Percentiles rank a stretch among this genome's conserved stretches.
phyloP scores from a whole-genome alignment of 1,140 invertebrate species.

The Lineus longissimus region DNA sequence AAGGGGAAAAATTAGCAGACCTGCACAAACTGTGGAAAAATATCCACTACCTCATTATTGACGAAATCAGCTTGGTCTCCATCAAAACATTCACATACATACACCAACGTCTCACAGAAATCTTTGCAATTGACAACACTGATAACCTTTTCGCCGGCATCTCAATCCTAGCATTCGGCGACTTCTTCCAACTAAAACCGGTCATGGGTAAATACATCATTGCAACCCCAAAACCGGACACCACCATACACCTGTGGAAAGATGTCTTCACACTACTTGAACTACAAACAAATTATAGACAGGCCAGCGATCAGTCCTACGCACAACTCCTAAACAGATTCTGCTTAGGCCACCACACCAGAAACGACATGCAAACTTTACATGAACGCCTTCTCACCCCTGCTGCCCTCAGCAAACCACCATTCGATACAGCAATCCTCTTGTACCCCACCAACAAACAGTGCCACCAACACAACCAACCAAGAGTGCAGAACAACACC shows the following conservation, averaged over 20 bases:
- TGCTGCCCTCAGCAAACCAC: neutral
- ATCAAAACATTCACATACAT: neutral
- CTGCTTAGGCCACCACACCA: neutral
- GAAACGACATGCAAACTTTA: neutral
- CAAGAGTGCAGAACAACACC: neutral
- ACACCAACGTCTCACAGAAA: too few species aligned
- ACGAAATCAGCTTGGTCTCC: slow-evolving; percentile 1
- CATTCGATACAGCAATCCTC: neutral
- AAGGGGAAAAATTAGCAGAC: too few species aligned
- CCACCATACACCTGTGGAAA: too few species aligned
- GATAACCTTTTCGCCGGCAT: neutral
- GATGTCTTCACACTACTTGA: neutral
- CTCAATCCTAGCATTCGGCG: neutral
- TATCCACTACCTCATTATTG: neutral
- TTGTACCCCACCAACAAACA: neutral
- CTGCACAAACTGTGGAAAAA: neutral
- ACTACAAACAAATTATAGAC: neutral
- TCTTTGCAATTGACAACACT: neutral
- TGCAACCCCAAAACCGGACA: neutral
- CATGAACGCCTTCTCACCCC: neutral
- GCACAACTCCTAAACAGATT: neutral
- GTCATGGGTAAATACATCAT: neutral
- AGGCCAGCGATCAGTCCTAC: neutral
- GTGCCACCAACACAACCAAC: neutral
- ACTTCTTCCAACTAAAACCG: neutral